Conservation (phyloP, 37 sponge, comb jelly and placozoan genomes). For the Tethya wilhelma region DNA sequence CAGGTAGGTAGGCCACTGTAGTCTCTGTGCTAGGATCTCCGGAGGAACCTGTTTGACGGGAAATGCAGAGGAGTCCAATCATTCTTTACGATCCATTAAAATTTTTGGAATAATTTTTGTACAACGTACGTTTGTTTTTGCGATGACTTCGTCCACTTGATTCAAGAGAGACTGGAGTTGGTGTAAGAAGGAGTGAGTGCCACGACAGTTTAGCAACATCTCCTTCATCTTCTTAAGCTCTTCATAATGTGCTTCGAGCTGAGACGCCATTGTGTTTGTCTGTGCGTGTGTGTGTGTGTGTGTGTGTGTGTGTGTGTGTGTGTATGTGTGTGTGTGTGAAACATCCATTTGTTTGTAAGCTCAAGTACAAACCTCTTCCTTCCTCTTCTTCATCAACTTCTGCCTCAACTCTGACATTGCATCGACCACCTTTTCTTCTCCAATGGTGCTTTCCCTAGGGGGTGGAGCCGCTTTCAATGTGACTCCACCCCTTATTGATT, state of each 20-base stretch:
- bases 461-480: not conserved
- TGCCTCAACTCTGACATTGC: constrained; percentile 55
- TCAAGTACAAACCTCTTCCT: constrained; percentile 2
- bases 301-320: not conserved
- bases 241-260: constrained; percentile 29
- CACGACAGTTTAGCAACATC: not conserved
- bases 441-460: not conserved
- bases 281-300: not conserved
- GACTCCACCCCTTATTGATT: constrained; percentile 44
- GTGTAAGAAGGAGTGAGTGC: constrained; percentile 32
- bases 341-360: not conserved
- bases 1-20: not conserved
- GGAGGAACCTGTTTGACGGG: not conserved
- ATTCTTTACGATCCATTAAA: too few relatives aligned
- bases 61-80: too few relatives aligned
- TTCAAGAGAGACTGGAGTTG: constrained; percentile 26
- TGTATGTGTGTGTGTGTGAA: not conserved
- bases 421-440: constrained; percentile 50
- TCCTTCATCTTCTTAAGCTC: constrained; percentile 35
- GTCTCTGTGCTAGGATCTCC: not conserved
- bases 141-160: constrained; percentile 26
- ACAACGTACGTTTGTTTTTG: constrained; percentile 17
- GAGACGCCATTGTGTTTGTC: not conserved
- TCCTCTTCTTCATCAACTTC: constrained; percentile 16
- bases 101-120: too few relatives aligned